A percentile compares a stretch with the other conserved stretches of the same genome.
phyloP scores from a whole-genome alignment of 1,140 invertebrate genomes.

The Protaetia brevitarsis region DNA sequence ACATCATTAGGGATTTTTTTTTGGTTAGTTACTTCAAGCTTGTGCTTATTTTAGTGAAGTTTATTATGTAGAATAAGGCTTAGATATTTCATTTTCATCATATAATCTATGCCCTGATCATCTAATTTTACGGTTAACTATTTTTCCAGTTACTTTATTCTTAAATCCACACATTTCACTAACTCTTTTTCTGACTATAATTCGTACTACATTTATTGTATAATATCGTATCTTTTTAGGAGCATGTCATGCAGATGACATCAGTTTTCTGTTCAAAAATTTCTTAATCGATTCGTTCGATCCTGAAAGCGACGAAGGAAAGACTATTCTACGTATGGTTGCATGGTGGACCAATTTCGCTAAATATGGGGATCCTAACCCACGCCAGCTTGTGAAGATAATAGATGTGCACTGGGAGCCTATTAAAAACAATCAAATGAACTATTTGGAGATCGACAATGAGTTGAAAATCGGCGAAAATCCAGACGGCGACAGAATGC shows the following conservation, averaged over 20 bases:
- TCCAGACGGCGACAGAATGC: constrained; percentile 46
- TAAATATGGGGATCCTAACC: constrained; percentile 50
- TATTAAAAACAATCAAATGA: constrained; percentile 49
- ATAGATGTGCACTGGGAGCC: constrained; percentile 51
- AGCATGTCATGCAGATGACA: constrained; percentile 61
- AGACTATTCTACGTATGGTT: constrained; percentile 52
- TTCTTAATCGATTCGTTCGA: constrained; percentile 46
- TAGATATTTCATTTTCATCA: too few relatives aligned
- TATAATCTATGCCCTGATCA: too few relatives aligned
- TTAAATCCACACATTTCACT: too few relatives aligned
- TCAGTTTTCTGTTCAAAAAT: constrained; percentile 60
- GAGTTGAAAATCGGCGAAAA: constrained; percentile 43
- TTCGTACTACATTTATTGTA: background rate
- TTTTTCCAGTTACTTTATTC: too few relatives aligned
- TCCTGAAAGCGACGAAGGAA: constrained; percentile 42
- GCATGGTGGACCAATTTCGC: constrained; percentile 57
- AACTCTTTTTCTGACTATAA: background rate
- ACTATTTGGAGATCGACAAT: constrained; percentile 54
- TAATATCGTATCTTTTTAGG: too few relatives aligned
- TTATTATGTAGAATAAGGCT: too few relatives aligned
- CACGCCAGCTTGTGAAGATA: constrained; percentile 27
- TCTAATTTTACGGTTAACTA: too few relatives aligned
- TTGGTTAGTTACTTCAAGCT: too few relatives aligned
- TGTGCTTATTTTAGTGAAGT: too few relatives aligned
- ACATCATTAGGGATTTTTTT: too few relatives aligned